Evolutionary conservation across 2,888 invertebrate genomes (phyloP), one percentile per base, ranked within the genome.

Genomic region (Melieria omissa): DNA sequence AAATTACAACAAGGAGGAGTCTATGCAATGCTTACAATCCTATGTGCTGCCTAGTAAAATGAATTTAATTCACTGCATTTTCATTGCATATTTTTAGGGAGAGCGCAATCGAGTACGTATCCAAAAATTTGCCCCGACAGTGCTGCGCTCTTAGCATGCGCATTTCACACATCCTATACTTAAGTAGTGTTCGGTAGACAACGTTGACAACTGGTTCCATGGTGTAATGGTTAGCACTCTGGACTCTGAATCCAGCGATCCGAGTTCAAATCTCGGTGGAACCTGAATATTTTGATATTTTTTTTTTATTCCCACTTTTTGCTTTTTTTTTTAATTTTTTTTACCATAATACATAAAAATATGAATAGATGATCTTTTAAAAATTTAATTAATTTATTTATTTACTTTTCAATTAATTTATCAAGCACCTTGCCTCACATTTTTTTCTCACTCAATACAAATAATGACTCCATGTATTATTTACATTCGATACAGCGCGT

Each of bases 211-310:
- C n/a, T 41, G 83, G 83, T 83, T 83, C 82, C 82, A 83, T 83
- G 83, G 83, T 83, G 83, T 83, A 84, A 83, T 82, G 83, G 83
- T 83, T 82, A 84, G 83, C 83, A 84, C 83, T 83, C 82, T 83
- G 83, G 83, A 84, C 83, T 84, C 82, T 84, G 83, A 84, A 84
- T 84, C 83, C 83, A 83, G 82, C 82, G 82, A 84, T 83, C 83
- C 82, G 83, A 84, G 83, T 84, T 84, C 83, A 81, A 84, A 77
- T 84, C 83, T 84, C 83, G 83, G 83, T 84, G 82, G 83, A 82
- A 84, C 83, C 83, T 83, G 46, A 75, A 0, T 14, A n/a, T 3
- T 52, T 3, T 10, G 12, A 41, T 52, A 49, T 64, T 52, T 7
- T 3, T 10, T 52, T 42, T n/a, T 4, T 46, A n/a, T 29, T 29